Evolutionary conservation across 2,113 vertebrate species (phyloP).

Genomic region (Microtus montanus): DNA sequence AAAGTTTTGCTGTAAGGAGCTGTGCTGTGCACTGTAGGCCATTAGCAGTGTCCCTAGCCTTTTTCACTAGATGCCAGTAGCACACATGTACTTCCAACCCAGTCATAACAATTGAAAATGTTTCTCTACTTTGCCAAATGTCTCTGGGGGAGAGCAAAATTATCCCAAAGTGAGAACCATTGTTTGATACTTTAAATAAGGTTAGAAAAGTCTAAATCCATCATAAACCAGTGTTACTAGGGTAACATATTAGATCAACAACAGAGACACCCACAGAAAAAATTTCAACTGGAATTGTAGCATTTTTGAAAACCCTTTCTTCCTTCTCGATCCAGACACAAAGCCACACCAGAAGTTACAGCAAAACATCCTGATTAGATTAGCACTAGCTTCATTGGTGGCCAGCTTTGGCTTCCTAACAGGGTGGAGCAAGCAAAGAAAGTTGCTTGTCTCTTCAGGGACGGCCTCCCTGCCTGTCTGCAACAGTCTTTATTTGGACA

Average conservation of each 20-base stretch:
- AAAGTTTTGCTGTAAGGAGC: neutral
- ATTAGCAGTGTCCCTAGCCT: neutral
- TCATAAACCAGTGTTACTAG: conserved; percentile 20
- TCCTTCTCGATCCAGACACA: conserved; percentile 56
- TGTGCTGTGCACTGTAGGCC: neutral
- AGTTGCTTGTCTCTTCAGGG: conserved; percentile 54
- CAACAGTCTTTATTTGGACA: conserved; percentile 54
- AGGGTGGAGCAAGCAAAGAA: conserved; percentile 61
- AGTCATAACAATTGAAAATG: neutral
- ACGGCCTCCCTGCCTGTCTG: conserved; percentile 7
- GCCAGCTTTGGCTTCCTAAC: conserved; percentile 44
- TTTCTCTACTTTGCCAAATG: neutral
- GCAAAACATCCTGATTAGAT: conserved; percentile 79
- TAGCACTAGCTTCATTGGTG: conserved; percentile 72
- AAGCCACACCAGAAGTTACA: conserved; percentile 72
- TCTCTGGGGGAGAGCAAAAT: neutral
- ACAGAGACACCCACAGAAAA: conserved; percentile 40
- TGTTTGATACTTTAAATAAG: neutral
- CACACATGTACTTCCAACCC: neutral
- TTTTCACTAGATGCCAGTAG: neutral
- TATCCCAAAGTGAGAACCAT: neutral
- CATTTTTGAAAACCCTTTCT: conserved; percentile 45
- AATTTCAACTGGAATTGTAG: conserved; percentile 38
- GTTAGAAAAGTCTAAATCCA: conserved; percentile 29
- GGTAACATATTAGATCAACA: conserved; percentile 38